A percentile compares a stretch with the other conserved stretches of the same genome.
These are phyloP conservation scores for Bedellia somnulentella DNA, from an alignment of 2,888 invertebrate genomes.

Conservation along the genomic window DNA sequence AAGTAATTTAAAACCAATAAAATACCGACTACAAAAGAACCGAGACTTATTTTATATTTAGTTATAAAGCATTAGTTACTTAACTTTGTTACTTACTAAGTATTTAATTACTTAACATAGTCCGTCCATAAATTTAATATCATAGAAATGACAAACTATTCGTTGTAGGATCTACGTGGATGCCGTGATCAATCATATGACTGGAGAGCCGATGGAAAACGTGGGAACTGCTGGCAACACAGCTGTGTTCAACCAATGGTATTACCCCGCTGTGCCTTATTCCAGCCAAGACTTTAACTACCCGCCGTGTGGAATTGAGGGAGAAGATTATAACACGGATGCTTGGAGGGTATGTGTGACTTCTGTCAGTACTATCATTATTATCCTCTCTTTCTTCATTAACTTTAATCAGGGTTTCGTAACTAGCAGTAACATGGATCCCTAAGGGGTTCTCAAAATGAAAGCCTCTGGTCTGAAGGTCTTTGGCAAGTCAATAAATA, in stretches of 20 bases:
- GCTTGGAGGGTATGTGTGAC: slow-evolving; percentile 52
- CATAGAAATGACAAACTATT: no score
- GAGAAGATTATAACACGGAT: slow-evolving; percentile 66
- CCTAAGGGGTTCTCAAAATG: no score
- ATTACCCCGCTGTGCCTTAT: slow-evolving; percentile 70
- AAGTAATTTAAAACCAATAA: no score
- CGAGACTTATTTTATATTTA: no score
- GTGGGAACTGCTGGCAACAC: slow-evolving; percentile 66
- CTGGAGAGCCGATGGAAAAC: slow-evolving; percentile 45
- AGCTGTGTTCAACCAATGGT: slow-evolving; percentile 47
- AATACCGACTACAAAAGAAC: no score
- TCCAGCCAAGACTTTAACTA: slow-evolving; percentile 67
- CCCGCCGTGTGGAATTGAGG: slow-evolving; percentile 62
- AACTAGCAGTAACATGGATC: no score
- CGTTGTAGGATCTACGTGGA: slow-evolving; percentile 76
- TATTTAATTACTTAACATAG: slow-evolving; percentile 2
- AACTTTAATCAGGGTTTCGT: no score
- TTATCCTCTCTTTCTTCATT: no score
- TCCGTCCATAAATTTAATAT: no score
- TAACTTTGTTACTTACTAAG: not conserved
- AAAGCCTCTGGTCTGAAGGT: no score
- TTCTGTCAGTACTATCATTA: not conserved
- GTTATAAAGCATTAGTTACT: no score
- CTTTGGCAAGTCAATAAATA: no score
- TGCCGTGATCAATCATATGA: slow-evolving; percentile 86